phyloP scores from a whole-genome alignment of 2,888 invertebrate genomes.

The Tipula helvola region DNA sequence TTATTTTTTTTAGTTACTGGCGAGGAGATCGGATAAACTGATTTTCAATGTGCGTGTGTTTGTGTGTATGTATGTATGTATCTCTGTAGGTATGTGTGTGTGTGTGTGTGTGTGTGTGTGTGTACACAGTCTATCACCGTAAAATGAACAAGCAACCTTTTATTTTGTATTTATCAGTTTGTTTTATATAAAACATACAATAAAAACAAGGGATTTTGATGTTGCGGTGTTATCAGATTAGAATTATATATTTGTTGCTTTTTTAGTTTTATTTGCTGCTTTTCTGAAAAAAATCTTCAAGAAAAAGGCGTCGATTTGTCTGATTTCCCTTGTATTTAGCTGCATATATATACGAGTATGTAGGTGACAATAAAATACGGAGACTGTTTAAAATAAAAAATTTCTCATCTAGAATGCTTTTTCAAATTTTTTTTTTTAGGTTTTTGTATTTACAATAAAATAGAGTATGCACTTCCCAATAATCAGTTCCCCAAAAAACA shows the following conservation, averaged over 20 bases:
- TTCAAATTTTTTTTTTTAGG: too few relatives aligned
- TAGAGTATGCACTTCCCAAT: too few relatives aligned
- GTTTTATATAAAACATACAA: not conserved
- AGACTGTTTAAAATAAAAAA: too few relatives aligned
- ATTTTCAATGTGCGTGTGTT: not conserved
- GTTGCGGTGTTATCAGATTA: not conserved
- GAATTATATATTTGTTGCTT: not conserved
- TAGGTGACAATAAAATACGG: too few relatives aligned
- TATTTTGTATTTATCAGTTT: not conserved
- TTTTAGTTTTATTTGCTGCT: not conserved
- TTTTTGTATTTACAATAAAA: too few relatives aligned
- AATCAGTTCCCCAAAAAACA: too few relatives aligned
- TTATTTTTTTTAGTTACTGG: not conserved
- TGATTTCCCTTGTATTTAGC: not conserved
- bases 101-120: not conserved
- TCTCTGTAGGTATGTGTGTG: not conserved
- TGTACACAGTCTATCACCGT: not conserved
- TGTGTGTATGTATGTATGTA: too few relatives aligned
- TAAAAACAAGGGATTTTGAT: not conserved
- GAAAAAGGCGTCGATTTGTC: not conserved
- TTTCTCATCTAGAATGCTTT: too few relatives aligned
- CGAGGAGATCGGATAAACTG: constrained; percentile 5
- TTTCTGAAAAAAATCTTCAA: not conserved
- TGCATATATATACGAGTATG: too few relatives aligned
- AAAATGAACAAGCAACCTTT: not conserved